These are phyloP conservation scores for Drosophila ustulata DNA, from an alignment of 2,888 invertebrate genomes.

Conservation along the genomic window DNA sequence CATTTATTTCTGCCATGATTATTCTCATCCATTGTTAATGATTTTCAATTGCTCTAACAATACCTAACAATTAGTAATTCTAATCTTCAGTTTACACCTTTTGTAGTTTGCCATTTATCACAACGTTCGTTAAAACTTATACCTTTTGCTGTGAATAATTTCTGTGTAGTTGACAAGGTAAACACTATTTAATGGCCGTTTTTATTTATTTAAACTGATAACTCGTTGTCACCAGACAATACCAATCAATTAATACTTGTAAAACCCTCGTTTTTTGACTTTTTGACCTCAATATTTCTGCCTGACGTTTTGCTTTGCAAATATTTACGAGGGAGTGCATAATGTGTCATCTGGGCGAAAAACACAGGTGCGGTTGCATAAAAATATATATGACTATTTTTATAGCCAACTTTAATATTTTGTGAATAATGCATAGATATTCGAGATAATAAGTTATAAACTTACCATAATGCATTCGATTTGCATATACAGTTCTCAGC, in stretches of 20 bases:
- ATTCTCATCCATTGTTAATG: not conserved
- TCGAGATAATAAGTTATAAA: not conserved
- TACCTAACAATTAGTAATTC: too few species aligned
- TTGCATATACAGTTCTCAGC: not conserved
- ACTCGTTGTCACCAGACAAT: not conserved
- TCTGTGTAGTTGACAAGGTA: not conserved
- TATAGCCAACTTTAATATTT: not conserved
- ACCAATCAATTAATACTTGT: not conserved
- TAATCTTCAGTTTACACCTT: not conserved
- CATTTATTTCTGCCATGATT: not conserved
- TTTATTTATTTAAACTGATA: not conserved
- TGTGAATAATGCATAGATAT: not conserved
- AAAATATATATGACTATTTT: not conserved
- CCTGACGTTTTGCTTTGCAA: not conserved
- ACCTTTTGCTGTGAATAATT: not conserved
- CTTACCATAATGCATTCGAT: not conserved
- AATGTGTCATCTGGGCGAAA: not conserved
- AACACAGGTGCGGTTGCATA: conserved; percentile 3
- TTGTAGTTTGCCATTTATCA: not conserved
- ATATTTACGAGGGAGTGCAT: not conserved
- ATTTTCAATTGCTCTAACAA: not conserved
- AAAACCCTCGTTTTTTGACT: not conserved
- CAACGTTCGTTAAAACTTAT: not conserved
- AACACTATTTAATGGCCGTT: not conserved
- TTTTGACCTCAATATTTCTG: conserved; percentile 1